A percentile compares a stretch with the other conserved stretches of the same genome.
phyloP scores from a whole-genome alignment of 2,888 invertebrate genomes.

The Pycnomerus fuliginosus region DNA sequence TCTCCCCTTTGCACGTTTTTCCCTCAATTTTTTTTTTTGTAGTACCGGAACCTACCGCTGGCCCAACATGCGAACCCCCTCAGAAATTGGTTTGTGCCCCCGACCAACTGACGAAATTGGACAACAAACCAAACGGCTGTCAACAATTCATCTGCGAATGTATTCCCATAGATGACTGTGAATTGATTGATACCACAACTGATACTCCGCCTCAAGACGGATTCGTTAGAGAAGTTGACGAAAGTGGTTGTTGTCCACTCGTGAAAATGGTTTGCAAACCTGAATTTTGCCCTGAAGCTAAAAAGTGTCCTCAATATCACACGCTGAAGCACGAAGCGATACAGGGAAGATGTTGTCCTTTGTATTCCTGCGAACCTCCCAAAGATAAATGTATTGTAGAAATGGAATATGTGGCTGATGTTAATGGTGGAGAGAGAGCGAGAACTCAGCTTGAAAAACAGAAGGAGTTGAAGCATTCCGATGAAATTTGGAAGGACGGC shows the following conservation, averaged over 20 bases:
- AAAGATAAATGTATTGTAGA: constrained; percentile 66
- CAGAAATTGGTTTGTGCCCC: constrained; percentile 69
- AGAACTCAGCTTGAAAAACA: constrained; percentile 50
- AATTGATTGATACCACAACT: constrained; percentile 51
- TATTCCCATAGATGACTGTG: constrained; percentile 70
- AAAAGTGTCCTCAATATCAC: constrained; percentile 62
- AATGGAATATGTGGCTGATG: constrained; percentile 57
- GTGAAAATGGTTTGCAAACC: constrained; percentile 61
- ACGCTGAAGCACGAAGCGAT: constrained; percentile 46
- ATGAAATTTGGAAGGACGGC: constrained; percentile 69
- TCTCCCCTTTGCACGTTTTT: no score
- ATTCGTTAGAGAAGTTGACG: constrained; percentile 49
- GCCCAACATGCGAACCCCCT: constrained; percentile 62
- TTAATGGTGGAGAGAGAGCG: constrained; percentile 58
- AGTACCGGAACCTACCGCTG: constrained; percentile 39
- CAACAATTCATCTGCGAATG: constrained; percentile 77
- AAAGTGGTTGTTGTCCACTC: constrained; percentile 72
- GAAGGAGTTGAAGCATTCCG: constrained; percentile 58
- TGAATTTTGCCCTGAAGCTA: constrained; percentile 63
- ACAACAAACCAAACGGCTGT: constrained; percentile 66
- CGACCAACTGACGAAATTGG: constrained; percentile 70
- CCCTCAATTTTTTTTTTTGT: no score
- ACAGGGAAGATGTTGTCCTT: constrained; percentile 63
- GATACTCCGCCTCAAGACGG: constrained; percentile 58
- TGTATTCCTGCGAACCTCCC: constrained; percentile 65